Evolutionary conservation across 1,140 invertebrate species (phyloP), one percentile per base, ranked within the genome.

Genomic region (Lasioglossum albipes): DNA sequence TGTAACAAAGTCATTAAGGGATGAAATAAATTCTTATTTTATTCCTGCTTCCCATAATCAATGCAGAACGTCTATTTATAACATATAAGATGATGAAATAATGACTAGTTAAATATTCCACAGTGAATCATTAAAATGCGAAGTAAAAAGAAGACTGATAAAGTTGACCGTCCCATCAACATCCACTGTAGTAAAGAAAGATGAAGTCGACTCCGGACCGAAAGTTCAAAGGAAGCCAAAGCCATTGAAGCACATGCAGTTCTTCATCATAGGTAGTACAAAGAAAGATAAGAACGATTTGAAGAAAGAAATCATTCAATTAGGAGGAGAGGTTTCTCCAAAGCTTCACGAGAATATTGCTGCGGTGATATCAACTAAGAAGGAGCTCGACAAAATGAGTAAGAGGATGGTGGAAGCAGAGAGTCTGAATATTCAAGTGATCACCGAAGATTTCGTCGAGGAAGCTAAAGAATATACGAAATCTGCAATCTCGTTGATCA

Each of bases 211-310:
- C 81, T 87, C 89, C 77, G 95, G 95, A 20, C 94, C 95, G 2
- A 95, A 95, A 92, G 85, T 96, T 61, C 91, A 95, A 84, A 89
- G 94, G 18, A 94, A 93, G 52, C 90, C 94, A 59, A 95, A 95
- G 49, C 96, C 97, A 12, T 91, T 99, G 42, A 96, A 96, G 87
- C 95, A 97, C 81, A 95, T 98, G 91, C 95, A 96, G 87, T 97
- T 98, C 93, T 95, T 96, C n/a, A 90, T 97, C 36, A 90, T 95
- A 77, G 96, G 96, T 5, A 95, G 95, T 80, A 92, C 95, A 4
- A 92, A 91, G 83, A 94, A 93, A 49, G 86, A 91, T 16, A 96
- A 96, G 89, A 94, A 95, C 3, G 93, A 94, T 5, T 73, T 97
- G 0, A 97, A 96, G 85, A 95, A 94, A 41, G 93, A 95, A 78